Evolutionary conservation across 2,113 vertebrate genomes (phyloP).

Genomic region (Axis porcinus): DNA sequence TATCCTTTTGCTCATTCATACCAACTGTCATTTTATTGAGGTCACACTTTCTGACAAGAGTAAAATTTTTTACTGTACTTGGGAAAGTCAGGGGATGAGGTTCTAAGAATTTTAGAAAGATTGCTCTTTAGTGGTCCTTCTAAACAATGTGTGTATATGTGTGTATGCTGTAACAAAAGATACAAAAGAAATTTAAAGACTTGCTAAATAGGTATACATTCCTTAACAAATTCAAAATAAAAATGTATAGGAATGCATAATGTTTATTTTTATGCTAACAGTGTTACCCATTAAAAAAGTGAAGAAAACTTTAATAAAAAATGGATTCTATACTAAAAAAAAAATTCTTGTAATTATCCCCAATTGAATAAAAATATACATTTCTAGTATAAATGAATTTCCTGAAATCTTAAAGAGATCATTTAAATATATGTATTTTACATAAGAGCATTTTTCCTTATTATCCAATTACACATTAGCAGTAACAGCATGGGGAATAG

Average conservation of each 20-base stretch:
- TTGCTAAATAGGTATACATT: background rate
- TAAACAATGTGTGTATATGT: background rate
- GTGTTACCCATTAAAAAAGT: background rate
- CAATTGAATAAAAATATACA: background rate
- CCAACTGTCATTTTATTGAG: background rate
- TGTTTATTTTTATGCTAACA: background rate
- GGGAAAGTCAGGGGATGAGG: background rate
- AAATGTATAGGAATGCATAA: background rate
- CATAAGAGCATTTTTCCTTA: background rate
- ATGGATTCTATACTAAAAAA: background rate
- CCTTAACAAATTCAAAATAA: constrained; percentile 19
- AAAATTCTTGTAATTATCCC: background rate
- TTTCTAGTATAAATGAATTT: background rate
- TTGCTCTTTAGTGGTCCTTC: background rate
- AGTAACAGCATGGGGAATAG: background rate
- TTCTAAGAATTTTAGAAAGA: background rate
- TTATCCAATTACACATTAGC: background rate
- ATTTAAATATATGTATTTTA: constrained; percentile 10
- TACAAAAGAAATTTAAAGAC: background rate
- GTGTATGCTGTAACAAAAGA: background rate
- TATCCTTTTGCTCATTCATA: background rate
- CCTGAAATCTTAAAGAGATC: background rate
- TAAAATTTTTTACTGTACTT: background rate
- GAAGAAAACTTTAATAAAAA: background rate
- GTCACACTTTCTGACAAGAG: background rate